Percentiles rank a stretch among this genome's conserved stretches.
phyloP scores from a whole-genome alignment of 2,888 invertebrate species.

The Acrobeloides nanus region DNA sequence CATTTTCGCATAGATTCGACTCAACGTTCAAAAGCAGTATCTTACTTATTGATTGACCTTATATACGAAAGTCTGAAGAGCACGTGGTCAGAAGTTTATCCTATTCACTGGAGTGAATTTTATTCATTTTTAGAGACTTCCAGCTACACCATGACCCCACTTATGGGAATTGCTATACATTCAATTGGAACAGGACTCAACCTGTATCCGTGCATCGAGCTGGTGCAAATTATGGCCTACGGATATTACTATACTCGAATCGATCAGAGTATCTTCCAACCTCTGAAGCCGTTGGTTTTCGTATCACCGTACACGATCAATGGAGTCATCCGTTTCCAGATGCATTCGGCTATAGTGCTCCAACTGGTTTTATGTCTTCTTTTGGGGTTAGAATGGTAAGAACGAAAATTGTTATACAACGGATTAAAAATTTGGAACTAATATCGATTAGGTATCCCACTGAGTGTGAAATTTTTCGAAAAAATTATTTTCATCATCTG shows the following conservation, averaged over 20 bases:
- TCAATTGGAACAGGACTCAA: slow-evolving; percentile 46
- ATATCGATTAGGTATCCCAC: too few relatives aligned
- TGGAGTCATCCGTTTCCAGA: slow-evolving; percentile 51
- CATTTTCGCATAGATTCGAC: too few relatives aligned
- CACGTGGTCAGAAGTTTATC: too few relatives aligned
- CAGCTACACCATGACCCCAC: slow-evolving; percentile 49
- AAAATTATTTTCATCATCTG: too few relatives aligned
- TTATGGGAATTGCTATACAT: slow-evolving; percentile 51
- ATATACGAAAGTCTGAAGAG: too few relatives aligned
- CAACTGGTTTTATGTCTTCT: slow-evolving; percentile 51
- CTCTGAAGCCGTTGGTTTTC: slow-evolving; percentile 50
- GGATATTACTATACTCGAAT: slow-evolving; percentile 49
- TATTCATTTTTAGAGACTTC: slow-evolving; percentile 39
- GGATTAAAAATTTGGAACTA: too few relatives aligned
- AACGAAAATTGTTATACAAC: too few relatives aligned
- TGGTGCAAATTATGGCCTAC: slow-evolving; percentile 52
- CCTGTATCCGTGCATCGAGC: slow-evolving; percentile 46
- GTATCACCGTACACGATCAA: slow-evolving; percentile 52
- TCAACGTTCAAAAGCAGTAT: too few relatives aligned
- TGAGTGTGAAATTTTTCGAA: too few relatives aligned
- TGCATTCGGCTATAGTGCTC: slow-evolving; percentile 52
- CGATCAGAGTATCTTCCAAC: slow-evolving; percentile 50
- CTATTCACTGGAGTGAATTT: too few relatives aligned
- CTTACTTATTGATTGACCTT: too few relatives aligned
- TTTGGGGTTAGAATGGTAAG: slow-evolving; percentile 51